Evolutionary conservation across 2,113 vertebrate genomes (phyloP), one percentile per base, ranked within the genome.

Genomic region (Gulo gulo): DNA sequence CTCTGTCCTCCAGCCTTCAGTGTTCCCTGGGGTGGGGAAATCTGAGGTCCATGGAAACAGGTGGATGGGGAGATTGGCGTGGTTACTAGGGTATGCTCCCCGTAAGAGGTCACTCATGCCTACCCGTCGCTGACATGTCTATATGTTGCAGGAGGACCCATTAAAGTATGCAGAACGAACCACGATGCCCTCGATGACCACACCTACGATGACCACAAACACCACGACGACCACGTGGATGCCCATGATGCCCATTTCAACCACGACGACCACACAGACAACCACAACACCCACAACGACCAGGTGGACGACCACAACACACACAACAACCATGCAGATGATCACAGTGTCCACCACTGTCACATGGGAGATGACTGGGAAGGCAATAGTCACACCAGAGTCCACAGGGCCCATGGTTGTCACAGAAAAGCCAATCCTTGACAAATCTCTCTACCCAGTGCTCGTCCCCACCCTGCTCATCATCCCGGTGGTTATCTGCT

Each of bases 21-120:
- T 52, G 52, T 52, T 52, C 4, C 15, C 52, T 52, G 52, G 52
- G 15, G 52, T 16, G 52, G 52, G 52, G 15, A 16, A 52, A 52
- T 52, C 52, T 52, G 52, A 2, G 4, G 21, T 39, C 36, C 39
- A 6, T 4, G 21, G 71, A 21, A 42, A 21, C 23, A 42, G 5
- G 20, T 11, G 7, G n/a, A 39, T 39, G n/a, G n/a, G 2, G n/a
- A 12, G 20, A 20, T 10, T 4, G 12, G 0, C 9, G 20, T 39
- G 36, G 71, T 11, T 26, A 13, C 39, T 39, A 39, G 39, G 71
- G 36, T 4, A 26, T 24, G 12, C 39, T 6, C 71, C 71, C 23
- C 2, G 2, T 23, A 23, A 42, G 36, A 73, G 12, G 71, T 39
- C 71, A 26, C 4, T 14, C 39, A 14, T 12, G 36, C 69, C 36